phyloP scores from a whole-genome alignment of 2,888 invertebrate species.

The Phaonia tiefii region DNA sequence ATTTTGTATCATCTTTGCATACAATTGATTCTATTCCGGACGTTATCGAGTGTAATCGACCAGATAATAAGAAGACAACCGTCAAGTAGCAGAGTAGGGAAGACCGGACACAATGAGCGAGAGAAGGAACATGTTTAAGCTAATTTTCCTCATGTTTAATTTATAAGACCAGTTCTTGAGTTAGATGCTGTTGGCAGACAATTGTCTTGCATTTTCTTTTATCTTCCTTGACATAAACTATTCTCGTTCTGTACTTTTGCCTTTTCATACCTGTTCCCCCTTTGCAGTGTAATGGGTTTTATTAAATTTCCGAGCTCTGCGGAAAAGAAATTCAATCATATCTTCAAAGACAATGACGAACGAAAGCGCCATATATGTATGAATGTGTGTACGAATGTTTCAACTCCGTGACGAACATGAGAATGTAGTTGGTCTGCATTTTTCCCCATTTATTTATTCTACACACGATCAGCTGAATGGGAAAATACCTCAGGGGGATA shows the following conservation, averaged over 20 bases:
- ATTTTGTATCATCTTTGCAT: neutral
- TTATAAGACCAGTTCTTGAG: slow-evolving; percentile 53
- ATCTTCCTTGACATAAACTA: neutral
- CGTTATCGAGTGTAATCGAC: neutral
- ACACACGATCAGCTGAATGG: neutral
- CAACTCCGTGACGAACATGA: too few species aligned
- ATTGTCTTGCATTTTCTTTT: slow-evolving; percentile 30
- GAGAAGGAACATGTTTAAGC: slow-evolving; percentile 43
- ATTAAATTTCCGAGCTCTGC: neutral
- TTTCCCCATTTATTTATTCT: too few species aligned
- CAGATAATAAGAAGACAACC: neutral
- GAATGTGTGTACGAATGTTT: neutral
- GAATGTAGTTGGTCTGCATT: slow-evolving; percentile 37
- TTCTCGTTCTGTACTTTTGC: neutral
- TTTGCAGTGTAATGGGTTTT: neutral
- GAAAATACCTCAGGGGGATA: neutral
- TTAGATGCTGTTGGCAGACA: slow-evolving; percentile 10
- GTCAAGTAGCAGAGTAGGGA: neutral
- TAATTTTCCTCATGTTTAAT: slow-evolving; percentile 64
- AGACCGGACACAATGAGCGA: neutral
- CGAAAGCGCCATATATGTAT: neutral
- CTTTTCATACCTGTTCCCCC: neutral
- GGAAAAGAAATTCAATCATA: neutral
- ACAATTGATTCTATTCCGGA: too few species aligned
- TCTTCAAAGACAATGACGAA: neutral